Percentiles rank a stretch among this genome's conserved stretches.
Evolutionary conservation across 2,113 vertebrate species (phyloP).

Genomic region (Agelaius tricolor): DNA sequence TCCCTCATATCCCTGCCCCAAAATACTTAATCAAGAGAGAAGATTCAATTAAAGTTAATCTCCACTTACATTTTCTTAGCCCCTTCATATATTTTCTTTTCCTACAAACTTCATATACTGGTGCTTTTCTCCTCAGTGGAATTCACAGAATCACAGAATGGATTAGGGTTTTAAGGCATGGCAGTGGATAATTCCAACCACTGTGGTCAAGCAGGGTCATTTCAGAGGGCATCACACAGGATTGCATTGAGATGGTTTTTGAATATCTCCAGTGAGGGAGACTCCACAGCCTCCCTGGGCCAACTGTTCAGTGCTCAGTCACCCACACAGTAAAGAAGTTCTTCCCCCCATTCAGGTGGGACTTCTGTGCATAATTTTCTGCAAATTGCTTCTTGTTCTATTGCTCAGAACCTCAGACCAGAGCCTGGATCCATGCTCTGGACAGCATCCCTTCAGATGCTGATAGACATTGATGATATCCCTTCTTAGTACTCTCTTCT

Average conservation of each 20-base stretch:
- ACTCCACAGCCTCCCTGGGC: not conserved
- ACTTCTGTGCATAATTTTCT: not conserved
- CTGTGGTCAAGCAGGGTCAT: not conserved
- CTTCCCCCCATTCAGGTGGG: not conserved
- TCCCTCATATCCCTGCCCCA: not conserved
- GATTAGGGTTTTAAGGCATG: not conserved
- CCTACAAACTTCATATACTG: not conserved
- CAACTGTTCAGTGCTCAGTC: rapidly evolving
- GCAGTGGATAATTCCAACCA: not conserved
- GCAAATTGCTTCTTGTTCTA: not conserved
- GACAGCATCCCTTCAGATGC: not conserved
- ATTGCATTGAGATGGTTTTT: rapidly evolving
- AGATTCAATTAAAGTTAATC: not conserved
- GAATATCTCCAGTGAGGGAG: not conserved
- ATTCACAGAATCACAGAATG: not conserved
- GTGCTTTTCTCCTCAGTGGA: not conserved
- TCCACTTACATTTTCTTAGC: not conserved
- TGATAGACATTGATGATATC: no score
- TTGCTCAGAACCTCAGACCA: no score
- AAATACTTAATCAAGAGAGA: not conserved
- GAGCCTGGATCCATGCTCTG: not conserved
- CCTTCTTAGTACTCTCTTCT: not conserved
- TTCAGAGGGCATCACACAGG: not conserved
- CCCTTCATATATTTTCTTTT: not conserved
- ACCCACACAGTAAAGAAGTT: not conserved